phyloP scores from a whole-genome alignment of 2,797 vertebrate genomes.

The Sylvia borin region DNA sequence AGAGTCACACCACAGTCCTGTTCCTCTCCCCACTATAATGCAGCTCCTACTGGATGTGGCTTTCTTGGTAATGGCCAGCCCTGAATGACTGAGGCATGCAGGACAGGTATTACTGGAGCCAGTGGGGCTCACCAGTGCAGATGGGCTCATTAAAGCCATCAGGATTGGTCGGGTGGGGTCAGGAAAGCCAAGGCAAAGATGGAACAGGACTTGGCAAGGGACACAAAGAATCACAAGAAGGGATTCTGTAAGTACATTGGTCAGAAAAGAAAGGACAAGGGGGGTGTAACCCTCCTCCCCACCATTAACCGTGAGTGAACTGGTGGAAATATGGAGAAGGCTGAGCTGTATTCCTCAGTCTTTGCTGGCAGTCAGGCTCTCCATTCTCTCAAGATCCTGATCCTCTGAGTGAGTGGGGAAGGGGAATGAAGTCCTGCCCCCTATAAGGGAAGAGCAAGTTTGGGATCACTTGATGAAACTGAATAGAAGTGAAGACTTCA shows the following conservation, averaged over 20 bases:
- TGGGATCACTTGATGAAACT: not conserved
- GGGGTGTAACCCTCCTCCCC: accelerated
- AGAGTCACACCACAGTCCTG: not conserved
- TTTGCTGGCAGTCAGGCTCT: not conserved
- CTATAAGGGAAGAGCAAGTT: not conserved
- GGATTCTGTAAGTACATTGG: not conserved
- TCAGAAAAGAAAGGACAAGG: not conserved
- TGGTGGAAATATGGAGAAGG: accelerated
- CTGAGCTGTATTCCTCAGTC: not conserved
- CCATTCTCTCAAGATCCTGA: not conserved
- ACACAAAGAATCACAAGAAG: not conserved
- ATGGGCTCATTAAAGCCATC: not conserved
- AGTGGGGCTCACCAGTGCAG: not conserved
- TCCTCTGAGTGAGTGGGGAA: not conserved
- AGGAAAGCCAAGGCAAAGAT: not conserved
- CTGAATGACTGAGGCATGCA: not conserved
- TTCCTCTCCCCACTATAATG: not conserved
- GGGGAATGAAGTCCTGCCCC: not conserved
- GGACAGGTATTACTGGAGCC: not conserved
- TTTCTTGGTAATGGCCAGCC: not conserved
- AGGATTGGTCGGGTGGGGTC: not conserved
- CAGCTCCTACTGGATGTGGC: not conserved
- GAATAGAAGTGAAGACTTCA: not conserved
- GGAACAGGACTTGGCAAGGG: not conserved
- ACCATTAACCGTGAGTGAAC: accelerated